phyloP scores from a whole-genome alignment of 1,140 invertebrate species.

The Melanaphis sacchari region DNA sequence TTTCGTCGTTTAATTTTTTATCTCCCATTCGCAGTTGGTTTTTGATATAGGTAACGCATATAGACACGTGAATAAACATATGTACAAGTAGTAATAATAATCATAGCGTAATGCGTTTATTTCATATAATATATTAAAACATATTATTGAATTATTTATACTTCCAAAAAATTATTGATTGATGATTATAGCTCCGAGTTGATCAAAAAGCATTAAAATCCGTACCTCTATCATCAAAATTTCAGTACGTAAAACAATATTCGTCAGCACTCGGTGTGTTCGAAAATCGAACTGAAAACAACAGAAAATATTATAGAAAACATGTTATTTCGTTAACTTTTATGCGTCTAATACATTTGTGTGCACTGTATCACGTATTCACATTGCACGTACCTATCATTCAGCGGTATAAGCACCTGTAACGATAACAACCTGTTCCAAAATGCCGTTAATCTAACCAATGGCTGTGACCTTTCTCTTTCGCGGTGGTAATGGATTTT shows the following conservation, averaged over 20 bases:
- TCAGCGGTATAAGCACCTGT: not conserved
- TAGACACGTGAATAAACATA: not conserved
- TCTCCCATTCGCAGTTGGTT: not conserved
- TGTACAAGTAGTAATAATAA: not conserved
- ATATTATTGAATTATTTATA: not conserved
- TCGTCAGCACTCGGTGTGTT: not conserved
- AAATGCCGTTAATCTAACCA: slow-evolving; percentile 48
- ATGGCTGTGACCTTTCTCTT: slow-evolving; percentile 45
- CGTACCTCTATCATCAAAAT: not conserved
- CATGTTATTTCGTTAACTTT: not conserved
- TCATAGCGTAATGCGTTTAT: not conserved
- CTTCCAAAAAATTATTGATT: not conserved
- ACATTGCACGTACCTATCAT: not conserved
- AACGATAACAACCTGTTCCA: slow-evolving; percentile 27
- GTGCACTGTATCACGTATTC: not conserved
- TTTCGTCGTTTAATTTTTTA: slow-evolving; percentile 1
- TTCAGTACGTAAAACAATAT: not conserved
- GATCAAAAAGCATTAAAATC: not conserved
- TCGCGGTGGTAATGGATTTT: slow-evolving; percentile 14
- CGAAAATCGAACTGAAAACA: not conserved
- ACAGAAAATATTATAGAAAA: not conserved
- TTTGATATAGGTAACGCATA: not conserved
- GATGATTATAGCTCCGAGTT: not conserved
- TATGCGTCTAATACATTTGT: not conserved
- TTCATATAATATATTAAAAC: not conserved